Evolutionary conservation across 1,140 invertebrate species (phyloP), one percentile per base, ranked within the genome.

Genomic region (Acromyrmex echinatior): DNA sequence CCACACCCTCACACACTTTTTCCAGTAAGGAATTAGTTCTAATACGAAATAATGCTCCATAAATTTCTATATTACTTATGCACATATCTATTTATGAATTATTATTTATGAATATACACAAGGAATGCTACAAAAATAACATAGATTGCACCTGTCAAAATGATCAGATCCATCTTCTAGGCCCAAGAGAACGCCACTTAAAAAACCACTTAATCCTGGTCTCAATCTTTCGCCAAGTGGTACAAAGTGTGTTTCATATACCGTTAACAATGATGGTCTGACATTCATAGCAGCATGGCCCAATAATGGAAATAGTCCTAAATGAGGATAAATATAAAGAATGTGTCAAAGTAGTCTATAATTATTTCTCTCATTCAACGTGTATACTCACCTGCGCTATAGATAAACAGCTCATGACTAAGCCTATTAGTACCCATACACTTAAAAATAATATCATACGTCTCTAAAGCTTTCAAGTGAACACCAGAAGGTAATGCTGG

Each of bases 221-320:
- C 97, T 96, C 25, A 99, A 95, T 89, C 97, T 96, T 89, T 97
- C 96, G 51, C 98, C 97, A 60, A 99, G 96, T 14, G 98, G 98
- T 35, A 99, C 97, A 96, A 99, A 98, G 95, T 99, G 98, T 21
- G 97, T 98, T 96, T 99, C 99, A 94, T 99, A 99, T 77, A 99
- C 97, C n/a, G 96, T 97, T 76, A 99, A 94, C 62, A 99, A 95
- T 5, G 97, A 96, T 14, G 98, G 98, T 91, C 98, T 97, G 10
- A 99, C 98, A 94, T 98, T 98, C 97, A 99, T 99, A 25, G 98
- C 98, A 86, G 98, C 98, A 96, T 99, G 97, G 12, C 97, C 97
- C 88, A 99, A 96, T 39, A 99, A 94, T 56, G 99, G 99, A 95
- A 99, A 99, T 18, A 99, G 95, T 12, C 99, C 98, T 96, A 96